Evolutionary conservation across 1,140 invertebrate species (phyloP).

Genomic region (Ostrea denselamellosa): DNA sequence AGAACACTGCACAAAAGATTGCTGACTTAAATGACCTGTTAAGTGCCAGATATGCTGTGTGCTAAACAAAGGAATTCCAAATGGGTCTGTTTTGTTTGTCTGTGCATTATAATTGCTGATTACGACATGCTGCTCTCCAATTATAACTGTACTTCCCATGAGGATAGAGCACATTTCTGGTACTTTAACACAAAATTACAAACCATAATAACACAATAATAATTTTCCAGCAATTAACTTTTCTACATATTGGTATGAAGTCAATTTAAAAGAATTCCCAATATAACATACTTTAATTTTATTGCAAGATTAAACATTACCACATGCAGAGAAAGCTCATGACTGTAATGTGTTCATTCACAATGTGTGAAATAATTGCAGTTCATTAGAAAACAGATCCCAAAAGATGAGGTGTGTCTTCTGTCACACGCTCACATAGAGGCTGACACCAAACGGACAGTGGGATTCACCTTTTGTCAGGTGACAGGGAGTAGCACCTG

Average conservation of each 20-base stretch:
- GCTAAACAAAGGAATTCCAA: background rate
- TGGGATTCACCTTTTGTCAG: background rate
- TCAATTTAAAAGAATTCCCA: conserved; percentile 1
- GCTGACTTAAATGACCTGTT: background rate
- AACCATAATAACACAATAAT: background rate
- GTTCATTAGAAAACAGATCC: background rate
- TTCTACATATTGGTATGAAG: background rate
- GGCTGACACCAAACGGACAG: background rate
- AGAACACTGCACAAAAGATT: background rate
- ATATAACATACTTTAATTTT: background rate
- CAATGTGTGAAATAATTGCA: background rate
- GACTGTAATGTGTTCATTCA: background rate
- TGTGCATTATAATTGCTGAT: conserved; percentile 23
- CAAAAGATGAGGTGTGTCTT: background rate
- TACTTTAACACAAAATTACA: background rate
- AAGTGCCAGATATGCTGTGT: background rate
- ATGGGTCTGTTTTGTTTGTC: background rate
- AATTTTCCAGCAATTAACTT: conserved; percentile 24
- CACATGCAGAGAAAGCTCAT: background rate
- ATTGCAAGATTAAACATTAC: background rate
- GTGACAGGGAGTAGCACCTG: background rate
- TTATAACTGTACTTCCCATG: background rate
- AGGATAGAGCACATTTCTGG: background rate
- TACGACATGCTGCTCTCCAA: background rate
- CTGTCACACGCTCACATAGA: background rate